These are phyloP conservation scores for Atrina japonica DNA, from an alignment of 2,888 invertebrate genomes.

Conservation along the genomic window DNA sequence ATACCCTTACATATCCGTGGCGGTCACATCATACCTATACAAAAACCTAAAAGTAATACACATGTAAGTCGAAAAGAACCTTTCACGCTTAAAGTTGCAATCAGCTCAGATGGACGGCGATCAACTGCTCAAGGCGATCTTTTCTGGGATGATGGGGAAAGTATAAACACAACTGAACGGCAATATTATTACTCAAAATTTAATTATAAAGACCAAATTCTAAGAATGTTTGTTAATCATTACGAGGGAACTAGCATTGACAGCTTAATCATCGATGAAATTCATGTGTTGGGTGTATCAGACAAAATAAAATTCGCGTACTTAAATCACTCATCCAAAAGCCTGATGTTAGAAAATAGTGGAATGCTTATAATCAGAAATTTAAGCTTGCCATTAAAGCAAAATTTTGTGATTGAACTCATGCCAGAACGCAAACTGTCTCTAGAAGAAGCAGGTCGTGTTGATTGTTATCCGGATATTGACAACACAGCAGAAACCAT, in stretches of 20 bases:
- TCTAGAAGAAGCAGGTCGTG: conserved; percentile 39
- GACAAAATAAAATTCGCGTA: conserved; percentile 42
- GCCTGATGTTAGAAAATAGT: neutral
- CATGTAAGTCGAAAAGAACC: conserved; percentile 84
- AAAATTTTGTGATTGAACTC: conserved; percentile 50
- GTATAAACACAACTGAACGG: conserved; percentile 51
- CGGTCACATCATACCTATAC: conserved; percentile 75
- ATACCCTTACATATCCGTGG: conserved; percentile 72
- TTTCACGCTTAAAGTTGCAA: conserved; percentile 85
- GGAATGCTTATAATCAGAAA: conserved; percentile 42
- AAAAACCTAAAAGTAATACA: conserved; percentile 80
- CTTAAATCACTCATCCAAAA: conserved; percentile 28
- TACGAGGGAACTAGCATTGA: conserved; percentile 6
- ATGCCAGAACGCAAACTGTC: conserved; percentile 30
- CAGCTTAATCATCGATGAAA: conserved; percentile 40
- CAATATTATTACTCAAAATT: conserved; percentile 52
- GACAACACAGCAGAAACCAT: conserved; percentile 11
- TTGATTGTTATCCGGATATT: conserved; percentile 61
- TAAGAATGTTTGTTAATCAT: conserved; percentile 29
- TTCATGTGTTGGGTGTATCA: conserved; percentile 53
- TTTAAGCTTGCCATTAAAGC: conserved; percentile 44
- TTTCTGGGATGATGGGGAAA: conserved; percentile 88
- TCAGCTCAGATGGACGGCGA: conserved; percentile 83
- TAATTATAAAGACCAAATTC: conserved; percentile 11
- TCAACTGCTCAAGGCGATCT: conserved; percentile 83